phyloP scores from a whole-genome alignment of 2,113 vertebrate species.

The Esox niger region DNA sequence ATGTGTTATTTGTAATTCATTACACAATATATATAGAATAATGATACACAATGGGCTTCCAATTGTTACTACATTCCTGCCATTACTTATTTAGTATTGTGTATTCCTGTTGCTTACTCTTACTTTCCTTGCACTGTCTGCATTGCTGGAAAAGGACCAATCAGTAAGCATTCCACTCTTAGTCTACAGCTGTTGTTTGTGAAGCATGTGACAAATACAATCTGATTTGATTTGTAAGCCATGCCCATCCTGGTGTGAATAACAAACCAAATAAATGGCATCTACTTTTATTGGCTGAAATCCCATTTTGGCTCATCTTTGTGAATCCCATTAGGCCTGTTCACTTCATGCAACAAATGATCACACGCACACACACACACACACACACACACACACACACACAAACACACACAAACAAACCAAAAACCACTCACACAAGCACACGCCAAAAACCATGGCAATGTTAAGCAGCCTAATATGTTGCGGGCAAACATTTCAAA shows the following conservation, averaged over 20 bases:
- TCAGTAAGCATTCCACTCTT: no score
- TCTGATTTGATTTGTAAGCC: neutral
- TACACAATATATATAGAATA: no score
- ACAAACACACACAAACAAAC: no score
- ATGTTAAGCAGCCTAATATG: neutral
- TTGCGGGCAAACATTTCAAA: slow-evolving; percentile 6
- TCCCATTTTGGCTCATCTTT: neutral
- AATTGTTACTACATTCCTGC: no score
- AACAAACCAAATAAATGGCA: neutral
- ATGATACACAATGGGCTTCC: no score
- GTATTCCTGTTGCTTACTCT: no score
- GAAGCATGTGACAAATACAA: no score
- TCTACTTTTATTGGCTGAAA: slow-evolving; percentile 3
- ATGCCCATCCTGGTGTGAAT: slow-evolving; percentile 1
- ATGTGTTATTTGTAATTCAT: no score
- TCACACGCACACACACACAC: neutral
- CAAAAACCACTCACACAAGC: neutral
- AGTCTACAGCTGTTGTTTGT: no score
- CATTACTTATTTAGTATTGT: no score
- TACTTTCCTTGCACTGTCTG: neutral
- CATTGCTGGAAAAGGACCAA: no score
- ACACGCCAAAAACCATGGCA: neutral
- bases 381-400: neutral
- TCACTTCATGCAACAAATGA: neutral
- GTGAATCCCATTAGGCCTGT: neutral